Evolutionary conservation across 2,797 vertebrate species (phyloP).

Genomic region (Scolopax rusticola): DNA sequence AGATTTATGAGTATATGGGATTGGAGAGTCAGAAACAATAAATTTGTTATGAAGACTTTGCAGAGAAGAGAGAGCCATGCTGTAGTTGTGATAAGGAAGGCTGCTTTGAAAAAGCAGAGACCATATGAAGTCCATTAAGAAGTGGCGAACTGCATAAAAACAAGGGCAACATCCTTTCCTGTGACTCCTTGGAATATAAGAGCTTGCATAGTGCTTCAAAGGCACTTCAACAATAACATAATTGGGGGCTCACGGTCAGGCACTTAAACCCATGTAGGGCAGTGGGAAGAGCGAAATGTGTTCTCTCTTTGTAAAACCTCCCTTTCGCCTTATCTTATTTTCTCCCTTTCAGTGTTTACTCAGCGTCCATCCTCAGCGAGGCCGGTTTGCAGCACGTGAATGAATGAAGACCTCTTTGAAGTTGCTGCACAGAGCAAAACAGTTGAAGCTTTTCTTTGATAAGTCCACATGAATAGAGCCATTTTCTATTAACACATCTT

Average conservation of each 20-base stretch:
- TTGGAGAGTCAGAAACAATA: background rate
- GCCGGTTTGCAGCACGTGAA: background rate
- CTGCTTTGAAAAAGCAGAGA: conserved; percentile 23
- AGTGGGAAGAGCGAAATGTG: background rate
- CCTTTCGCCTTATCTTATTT: conserved; percentile 32
- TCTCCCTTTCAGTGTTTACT: conserved; percentile 38
- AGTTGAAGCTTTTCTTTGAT: conserved; percentile 4
- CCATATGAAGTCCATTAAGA: conserved; percentile 61
- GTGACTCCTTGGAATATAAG: background rate
- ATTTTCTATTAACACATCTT: conserved; percentile 7
- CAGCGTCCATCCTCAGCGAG: background rate
- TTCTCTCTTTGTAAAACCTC: conserved; percentile 47
- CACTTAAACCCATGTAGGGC: conserved; percentile 50
- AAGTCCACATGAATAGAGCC: conserved; percentile 5
- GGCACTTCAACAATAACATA: conserved; percentile 21
- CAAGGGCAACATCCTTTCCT: conserved; percentile 20
- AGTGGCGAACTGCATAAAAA: conserved; percentile 10
- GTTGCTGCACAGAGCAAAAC: background rate
- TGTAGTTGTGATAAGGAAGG: background rate
- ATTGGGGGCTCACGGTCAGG: conserved; percentile 14
- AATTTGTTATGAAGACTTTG: background rate
- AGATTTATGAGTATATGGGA: background rate
- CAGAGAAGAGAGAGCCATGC: background rate
- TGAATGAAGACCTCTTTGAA: conserved; percentile 35
- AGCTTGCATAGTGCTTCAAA: conserved; percentile 44